Evolutionary conservation across 2,113 vertebrate genomes (phyloP).

Genomic region (Chascanopsetta lugubris): DNA sequence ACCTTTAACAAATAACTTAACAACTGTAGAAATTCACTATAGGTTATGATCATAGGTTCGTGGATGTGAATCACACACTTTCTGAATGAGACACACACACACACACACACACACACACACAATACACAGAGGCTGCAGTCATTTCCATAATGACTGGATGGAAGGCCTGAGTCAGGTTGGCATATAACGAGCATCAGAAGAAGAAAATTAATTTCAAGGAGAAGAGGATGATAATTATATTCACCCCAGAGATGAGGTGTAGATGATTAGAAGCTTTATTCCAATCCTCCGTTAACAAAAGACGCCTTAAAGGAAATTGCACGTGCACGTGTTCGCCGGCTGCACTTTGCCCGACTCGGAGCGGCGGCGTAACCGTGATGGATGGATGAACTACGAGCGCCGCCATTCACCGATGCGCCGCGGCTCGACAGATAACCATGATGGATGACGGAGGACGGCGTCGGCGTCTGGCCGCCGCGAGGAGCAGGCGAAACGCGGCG

Average conservation of each 20-base stretch:
- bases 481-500: constrained; percentile 29
- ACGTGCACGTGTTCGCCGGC: background rate
- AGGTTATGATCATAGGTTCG: no score
- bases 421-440: constrained; percentile 54
- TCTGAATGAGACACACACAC: background rate
- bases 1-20: background rate
- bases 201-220: constrained; percentile 37
- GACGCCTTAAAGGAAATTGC: constrained; percentile 7
- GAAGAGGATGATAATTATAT: constrained; percentile 31
- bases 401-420: constrained; percentile 21
- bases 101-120: background rate
- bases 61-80: no score
- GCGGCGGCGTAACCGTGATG: constrained; percentile 48
- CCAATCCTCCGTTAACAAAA: constrained; percentile 9
- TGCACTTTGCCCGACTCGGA: constrained; percentile 11
- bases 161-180: constrained; percentile 6
- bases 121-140: background rate
- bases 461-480: constrained; percentile 39
- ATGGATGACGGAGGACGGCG: constrained; percentile 43
- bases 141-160: constrained; percentile 1
- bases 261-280: constrained; percentile 21
- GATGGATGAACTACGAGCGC: constrained; percentile 33
- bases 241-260: constrained; percentile 13
- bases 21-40: no score
- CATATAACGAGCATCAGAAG: constrained; percentile 7